Conservation (phyloP, 2,888 invertebrate species). For the Diaprepes abbreviatus region DNA sequence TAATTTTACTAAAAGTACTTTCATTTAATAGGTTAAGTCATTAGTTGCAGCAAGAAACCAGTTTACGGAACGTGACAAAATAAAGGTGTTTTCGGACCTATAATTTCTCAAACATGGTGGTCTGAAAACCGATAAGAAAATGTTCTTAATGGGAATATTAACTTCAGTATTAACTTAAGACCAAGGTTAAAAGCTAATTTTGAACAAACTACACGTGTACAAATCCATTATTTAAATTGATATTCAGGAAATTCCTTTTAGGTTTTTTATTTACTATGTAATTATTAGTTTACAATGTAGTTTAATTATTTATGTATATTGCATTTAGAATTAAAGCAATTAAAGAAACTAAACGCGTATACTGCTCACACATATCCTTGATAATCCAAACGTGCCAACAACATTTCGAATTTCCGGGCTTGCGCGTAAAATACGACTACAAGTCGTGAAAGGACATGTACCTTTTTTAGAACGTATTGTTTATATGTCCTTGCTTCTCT, state of each 20-base stretch:
- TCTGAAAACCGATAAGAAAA: constrained; percentile 2
- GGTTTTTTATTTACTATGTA: neutral
- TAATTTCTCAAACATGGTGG: constrained; percentile 2
- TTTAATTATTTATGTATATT: constrained; percentile 5
- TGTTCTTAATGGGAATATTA: no score
- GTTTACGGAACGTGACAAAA: constrained; percentile 6
- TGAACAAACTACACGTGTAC: constrained; percentile 11
- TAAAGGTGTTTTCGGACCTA: neutral
- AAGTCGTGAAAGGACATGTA: constrained; percentile 62
- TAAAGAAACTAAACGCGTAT: constrained; percentile 32
- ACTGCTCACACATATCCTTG: constrained; percentile 45
- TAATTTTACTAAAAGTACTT: neutral
- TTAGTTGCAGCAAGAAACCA: neutral
- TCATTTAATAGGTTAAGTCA: constrained; percentile 1
- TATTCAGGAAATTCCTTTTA: constrained; percentile 16
- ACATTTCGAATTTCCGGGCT: constrained; percentile 60
- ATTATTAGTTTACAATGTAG: neutral
- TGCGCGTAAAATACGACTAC: constrained; percentile 57
- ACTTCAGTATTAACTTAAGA: neutral
- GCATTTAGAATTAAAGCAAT: neutral
- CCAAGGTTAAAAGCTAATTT: constrained; percentile 2
- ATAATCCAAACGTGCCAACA: constrained; percentile 34
- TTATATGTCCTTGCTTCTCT: constrained; percentile 59
- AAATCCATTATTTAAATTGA: constrained; percentile 7
- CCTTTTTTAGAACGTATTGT: constrained; percentile 63